phyloP scores from a whole-genome alignment of 2,797 vertebrate species.

The Pseudochaenichthys georgianus region DNA sequence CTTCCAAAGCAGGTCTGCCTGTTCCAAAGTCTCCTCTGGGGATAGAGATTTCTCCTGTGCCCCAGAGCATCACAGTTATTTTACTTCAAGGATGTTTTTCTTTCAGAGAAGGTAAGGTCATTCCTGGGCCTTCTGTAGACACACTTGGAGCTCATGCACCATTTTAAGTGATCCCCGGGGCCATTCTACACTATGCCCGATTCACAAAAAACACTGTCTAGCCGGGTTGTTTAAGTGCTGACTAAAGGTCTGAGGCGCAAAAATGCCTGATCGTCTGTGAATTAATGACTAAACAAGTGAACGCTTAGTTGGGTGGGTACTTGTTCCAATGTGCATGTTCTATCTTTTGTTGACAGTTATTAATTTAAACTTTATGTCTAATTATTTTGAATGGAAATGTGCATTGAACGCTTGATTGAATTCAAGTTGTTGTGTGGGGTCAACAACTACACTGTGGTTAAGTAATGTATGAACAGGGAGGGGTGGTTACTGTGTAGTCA shows the following conservation, averaged over 20 bases:
- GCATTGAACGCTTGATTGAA: conserved; percentile 23
- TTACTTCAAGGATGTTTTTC: conserved; percentile 69
- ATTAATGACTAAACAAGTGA: conserved; percentile 9
- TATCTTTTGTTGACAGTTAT: conserved; percentile 10
- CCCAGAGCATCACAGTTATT: conserved; percentile 63
- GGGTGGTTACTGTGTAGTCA: neutral
- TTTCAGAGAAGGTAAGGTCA: conserved; percentile 59
- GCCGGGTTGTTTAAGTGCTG: neutral
- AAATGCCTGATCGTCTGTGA: conserved; percentile 22
- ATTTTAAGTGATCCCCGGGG: conserved; percentile 60
- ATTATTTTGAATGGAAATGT: neutral
- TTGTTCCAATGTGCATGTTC: neutral
- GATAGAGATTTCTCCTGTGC: conserved; percentile 66
- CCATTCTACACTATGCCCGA: conserved; percentile 3
- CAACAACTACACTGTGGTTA: conserved; percentile 24
- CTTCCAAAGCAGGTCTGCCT: conserved; percentile 64
- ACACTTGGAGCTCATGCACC: conserved; percentile 46
- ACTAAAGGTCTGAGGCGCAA: conserved; percentile 6
- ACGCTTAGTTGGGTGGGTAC: neutral
- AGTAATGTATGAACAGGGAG: conserved; percentile 9
- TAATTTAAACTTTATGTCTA: neutral
- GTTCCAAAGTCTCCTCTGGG: conserved; percentile 64
- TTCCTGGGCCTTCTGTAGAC: conserved; percentile 43
- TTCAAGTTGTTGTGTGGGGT: neutral
- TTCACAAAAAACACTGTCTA: conserved; percentile 28